Base-by-base conservation (phyloP, 2,113 vertebrate genomes). In the Amphilophus citrinellus region DNA sequence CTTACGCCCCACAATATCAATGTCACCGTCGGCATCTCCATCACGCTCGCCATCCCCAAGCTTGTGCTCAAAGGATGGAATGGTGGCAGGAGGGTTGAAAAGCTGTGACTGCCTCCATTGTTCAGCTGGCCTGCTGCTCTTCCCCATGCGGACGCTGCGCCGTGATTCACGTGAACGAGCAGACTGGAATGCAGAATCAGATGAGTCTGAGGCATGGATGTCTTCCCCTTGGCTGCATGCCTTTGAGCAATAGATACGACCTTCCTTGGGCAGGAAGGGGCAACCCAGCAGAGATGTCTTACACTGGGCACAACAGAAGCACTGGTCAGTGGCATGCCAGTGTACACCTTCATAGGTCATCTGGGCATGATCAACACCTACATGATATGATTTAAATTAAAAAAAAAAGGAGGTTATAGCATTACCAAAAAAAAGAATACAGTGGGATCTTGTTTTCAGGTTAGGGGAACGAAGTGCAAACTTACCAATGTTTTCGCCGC, bases 311-410 rank as follows among this genome's bases (percentile, higher is more conserved):
- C 98, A 99, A 82, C 97, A 97, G 93, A 99, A 99, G 94, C 98
- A 99, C 32, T 96, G 96, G 88, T 98, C 97, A 2, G 97, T 97
- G 73, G 98, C 98, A 0, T 99, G 98, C 98, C 98, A 99, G 87
- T 99, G 98, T 37, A 98, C 96, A 35, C 98, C 98, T 2, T 98
- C 97, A 0, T 99, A 99, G 82, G 98, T 98, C 98, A 99, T 99
- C 94, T 99, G 98, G 10, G 98, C 98, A 0, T 99, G 98, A 91
- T 99, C 98, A 20, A 99, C 97, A 65, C 98, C 98, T 99, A 68
- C 58, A 84, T 1, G 15, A 66, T 9, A 10, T 3, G 24, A 71
- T 77, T 4, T 37, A 60, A 18, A 24, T 22, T 22, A 24, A 24
- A 61, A 59, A 58, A 60, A 3, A 76, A 80, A 68, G 61, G 0